A percentile compares a stretch with the other conserved stretches of the same genome.
phyloP scores from a whole-genome alignment of 2,113 vertebrate genomes.

The Mustelus asterias region DNA sequence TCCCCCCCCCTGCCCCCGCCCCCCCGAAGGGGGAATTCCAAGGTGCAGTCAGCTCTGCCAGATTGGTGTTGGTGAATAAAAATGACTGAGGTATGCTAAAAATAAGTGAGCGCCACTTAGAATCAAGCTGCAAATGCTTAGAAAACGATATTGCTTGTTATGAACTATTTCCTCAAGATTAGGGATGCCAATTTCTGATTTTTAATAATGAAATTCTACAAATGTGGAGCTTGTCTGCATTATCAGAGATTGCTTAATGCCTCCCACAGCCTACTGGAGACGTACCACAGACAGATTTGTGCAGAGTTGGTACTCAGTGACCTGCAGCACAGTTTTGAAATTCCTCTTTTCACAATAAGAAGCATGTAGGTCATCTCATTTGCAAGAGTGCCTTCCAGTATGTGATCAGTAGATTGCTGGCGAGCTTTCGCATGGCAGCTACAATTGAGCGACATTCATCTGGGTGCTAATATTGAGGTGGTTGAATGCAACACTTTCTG shows the following conservation, averaged over 20 bases:
- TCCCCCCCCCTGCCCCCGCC: too few relatives aligned
- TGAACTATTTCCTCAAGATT: not conserved
- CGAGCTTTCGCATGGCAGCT: not conserved
- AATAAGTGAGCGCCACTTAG: not conserved
- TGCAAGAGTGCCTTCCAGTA: not conserved
- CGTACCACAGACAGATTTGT: not conserved
- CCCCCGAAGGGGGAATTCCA: not conserved
- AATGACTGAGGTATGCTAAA: not conserved
- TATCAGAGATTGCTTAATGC: not conserved
- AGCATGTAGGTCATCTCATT: not conserved
- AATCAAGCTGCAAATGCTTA: not conserved
- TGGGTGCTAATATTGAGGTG: not conserved
- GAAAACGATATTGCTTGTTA: not conserved
- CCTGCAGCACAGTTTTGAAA: not conserved
- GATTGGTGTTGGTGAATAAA: not conserved
- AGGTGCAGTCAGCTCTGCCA: not conserved
- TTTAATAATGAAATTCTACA: not conserved
- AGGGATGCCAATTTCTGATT: not conserved
- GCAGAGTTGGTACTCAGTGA: not conserved
- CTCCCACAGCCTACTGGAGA: not conserved
- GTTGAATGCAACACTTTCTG: not conserved
- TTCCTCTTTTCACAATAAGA: not conserved
- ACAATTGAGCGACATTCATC: not conserved
- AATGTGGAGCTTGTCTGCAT: not conserved
- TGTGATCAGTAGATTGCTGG: not conserved